Evolutionary conservation across 2,113 vertebrate genomes (phyloP), one percentile per base, ranked within the genome.

Genomic region (Tympanuchus pallidicinctus): DNA sequence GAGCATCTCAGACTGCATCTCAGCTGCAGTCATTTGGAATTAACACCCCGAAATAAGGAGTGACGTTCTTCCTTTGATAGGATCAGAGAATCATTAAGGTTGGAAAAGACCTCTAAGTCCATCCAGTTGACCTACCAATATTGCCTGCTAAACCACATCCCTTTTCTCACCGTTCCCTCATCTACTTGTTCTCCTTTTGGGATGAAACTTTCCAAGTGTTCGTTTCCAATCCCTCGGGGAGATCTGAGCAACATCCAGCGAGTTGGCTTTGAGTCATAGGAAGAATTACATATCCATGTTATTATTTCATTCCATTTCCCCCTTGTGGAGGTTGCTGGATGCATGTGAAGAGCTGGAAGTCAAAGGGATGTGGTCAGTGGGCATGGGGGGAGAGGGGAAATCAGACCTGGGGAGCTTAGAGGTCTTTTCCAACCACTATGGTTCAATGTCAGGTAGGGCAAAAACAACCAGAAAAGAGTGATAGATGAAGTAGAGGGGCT

Each of bases 201-300:
- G 65, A 54, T 81, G 47, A 67, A 84, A 71, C 14, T 66, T 66
- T 21, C 80, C 30, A 57, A 2, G 28, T 45, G 43, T 20, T 43
- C 14, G 1, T 60, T 47, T 7, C 38, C 24, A 17, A 24, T 20
- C 18, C 47, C 36, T 13, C 16, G 3, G 59, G 64, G 45, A 45
- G 47, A 54, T 32, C 42, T 87, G 52, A 67, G 79, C 50, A 24
- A 10, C 18, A 40, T 2, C 22, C 67, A 59, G 32, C 0, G 2
- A 56, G 38, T 0, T 50, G 80, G 7, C 19, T 45, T 61, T 45
- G 71, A 72, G 59, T 52, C 38, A 38, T 38, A 13, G 32, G 24
- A 50, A 76, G 82, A 82, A 61, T 1, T 28, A 11, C 18, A 27
- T 24, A 45, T 9, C 7, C 17, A 0, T 0, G 0, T 28, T 50